Evolutionary conservation across 1,140 invertebrate species (phyloP).

Genomic region (Trialeurodes vaporariorum): DNA sequence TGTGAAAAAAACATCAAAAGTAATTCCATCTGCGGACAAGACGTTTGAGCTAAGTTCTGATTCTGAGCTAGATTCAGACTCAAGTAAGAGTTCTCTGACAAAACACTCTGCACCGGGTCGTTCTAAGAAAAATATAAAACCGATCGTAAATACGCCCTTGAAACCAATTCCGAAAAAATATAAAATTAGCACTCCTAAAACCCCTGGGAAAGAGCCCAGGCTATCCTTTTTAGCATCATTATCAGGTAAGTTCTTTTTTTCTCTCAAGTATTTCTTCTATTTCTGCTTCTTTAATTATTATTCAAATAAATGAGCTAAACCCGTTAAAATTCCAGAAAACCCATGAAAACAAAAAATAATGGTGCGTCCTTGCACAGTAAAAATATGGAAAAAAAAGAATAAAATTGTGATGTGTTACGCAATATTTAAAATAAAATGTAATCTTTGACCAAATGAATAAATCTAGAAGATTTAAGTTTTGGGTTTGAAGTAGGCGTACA

Average conservation of each 20-base stretch:
- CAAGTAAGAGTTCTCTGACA: background rate
- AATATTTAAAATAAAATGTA: no score
- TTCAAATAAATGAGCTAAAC: no score
- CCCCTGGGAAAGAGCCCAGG: background rate
- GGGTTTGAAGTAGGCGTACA: no score
- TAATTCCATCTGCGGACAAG: background rate
- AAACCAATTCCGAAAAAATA: background rate
- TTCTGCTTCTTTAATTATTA: no score
- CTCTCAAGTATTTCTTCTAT: no score
- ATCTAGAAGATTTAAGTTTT: no score
- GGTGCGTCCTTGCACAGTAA: no score
- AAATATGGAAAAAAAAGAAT: no score
- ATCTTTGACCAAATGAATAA: no score
- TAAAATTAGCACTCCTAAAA: background rate
- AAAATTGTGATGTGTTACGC: no score
- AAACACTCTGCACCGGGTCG: background rate
- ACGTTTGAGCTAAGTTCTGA: background rate
- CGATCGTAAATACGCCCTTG: background rate
- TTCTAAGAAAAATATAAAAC: background rate
- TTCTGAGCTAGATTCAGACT: background rate
- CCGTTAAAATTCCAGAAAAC: no score
- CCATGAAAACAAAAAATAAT: no score
- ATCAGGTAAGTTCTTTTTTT: conserved; percentile 17
- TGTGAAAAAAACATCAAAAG: conserved; percentile 5
- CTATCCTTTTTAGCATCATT: conserved; percentile 14